Conservation (phyloP, 2,888 invertebrate species). For the Seira ritae region DNA sequence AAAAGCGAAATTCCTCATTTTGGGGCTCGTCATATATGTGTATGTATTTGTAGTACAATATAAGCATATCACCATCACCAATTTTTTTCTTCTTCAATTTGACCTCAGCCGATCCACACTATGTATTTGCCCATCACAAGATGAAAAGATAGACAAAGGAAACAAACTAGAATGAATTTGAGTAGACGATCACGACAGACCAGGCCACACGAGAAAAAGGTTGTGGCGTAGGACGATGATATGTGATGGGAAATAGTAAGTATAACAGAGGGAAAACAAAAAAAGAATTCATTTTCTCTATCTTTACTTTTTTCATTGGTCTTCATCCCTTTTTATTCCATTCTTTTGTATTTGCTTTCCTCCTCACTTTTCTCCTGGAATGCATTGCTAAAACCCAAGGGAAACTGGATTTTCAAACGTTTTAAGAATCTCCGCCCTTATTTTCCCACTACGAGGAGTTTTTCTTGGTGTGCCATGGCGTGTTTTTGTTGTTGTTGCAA, state of each 20-base stretch:
- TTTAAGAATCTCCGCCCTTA: not conserved
- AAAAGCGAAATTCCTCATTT: not conserved
- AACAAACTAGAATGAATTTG: not conserved
- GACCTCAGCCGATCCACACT: not conserved
- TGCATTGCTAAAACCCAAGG: conserved; percentile 44
- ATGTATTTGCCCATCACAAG: conserved; percentile 9
- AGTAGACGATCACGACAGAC: not conserved
- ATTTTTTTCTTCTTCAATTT: not conserved
- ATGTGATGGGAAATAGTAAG: not conserved
- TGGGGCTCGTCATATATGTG: not conserved
- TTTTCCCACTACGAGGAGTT: too few species aligned
- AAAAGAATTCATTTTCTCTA: not conserved
- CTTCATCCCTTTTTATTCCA: not conserved
- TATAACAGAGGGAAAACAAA: not conserved
- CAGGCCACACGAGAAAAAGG: not conserved
- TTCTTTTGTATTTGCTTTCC: not conserved
- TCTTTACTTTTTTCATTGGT: conserved; percentile 4
- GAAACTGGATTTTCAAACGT: conserved; percentile 39
- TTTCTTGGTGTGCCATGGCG: too few species aligned
- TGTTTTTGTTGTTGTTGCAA: not conserved
- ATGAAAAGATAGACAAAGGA: conserved; percentile 20
- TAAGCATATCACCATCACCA: not conserved
- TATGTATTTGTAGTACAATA: not conserved
- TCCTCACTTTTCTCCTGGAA: not conserved
- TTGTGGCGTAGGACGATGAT: not conserved